Evolutionary conservation across 2,888 invertebrate species (phyloP), one percentile per base, ranked within the genome.

Genomic region (Apodemia hepburni): DNA sequence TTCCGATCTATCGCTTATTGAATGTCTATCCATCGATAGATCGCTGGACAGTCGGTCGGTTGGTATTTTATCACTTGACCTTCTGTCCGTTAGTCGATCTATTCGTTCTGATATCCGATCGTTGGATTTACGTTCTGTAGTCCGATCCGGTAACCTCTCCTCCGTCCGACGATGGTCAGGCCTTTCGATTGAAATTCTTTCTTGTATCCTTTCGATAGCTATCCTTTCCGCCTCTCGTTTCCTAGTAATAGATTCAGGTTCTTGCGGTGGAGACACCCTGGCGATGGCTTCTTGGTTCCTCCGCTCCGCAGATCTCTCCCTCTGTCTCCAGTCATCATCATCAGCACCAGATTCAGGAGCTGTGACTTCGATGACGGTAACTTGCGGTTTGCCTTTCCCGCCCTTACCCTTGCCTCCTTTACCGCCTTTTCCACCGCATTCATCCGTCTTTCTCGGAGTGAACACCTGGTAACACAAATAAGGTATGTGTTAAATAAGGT

Each of bases 401-500:
- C 95, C 95, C 70, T 95, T 95, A 29, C 94, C 95, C 67, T 96
- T 95, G 61, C 94, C 95, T 54, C 94, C 94, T 11, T 95, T 95
- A 72, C 95, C 95, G 0, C 95, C 95, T 22, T 95, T 95, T 59
- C 94, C 93, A 18, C 74, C 75, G 47, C 72, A 69, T 72, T 94
- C 95, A 9, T 94, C 94, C 66, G 93, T 93, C 59, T 93, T 93
- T 72, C 90, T 92, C n/a, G 93, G 87, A 5, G 88, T 88, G 71
- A 90, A 91, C 33, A 91, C 89, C 90, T 91, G 77, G 11, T 22
- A 38, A 38, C 12, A 12, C 38, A 38, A 11, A 38, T 12, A 11
- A 12, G 12, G 12, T 38, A 38, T 2, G 12, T 12, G 3, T 38
- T 3, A 12, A 2, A 38, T 38, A n/a, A n/a, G n/a, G n/a, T n/a